Percentiles rank a stretch among this genome's conserved stretches.
Evolutionary conservation across 1,140 invertebrate species (phyloP).

Genomic region (Macrostomum lignano): DNA sequence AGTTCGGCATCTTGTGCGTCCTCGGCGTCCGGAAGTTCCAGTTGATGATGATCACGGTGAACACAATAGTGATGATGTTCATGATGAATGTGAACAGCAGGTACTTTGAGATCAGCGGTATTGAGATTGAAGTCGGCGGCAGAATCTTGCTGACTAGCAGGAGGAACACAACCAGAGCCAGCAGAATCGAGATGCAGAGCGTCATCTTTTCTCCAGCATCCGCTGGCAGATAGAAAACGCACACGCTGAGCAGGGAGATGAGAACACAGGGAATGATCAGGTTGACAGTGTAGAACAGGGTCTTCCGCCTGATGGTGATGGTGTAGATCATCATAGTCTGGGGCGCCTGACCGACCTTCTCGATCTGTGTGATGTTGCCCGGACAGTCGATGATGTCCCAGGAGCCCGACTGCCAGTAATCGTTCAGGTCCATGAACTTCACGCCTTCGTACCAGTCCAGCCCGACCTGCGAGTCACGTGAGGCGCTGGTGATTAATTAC

Average conservation of each 20-base stretch:
- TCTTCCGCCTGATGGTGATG: constrained; percentile 79
- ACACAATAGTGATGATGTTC: constrained; percentile 93
- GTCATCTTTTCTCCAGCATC: constrained; percentile 46
- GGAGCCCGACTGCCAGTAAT: constrained; percentile 89
- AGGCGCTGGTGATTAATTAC: too few species aligned
- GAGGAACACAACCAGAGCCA: constrained; percentile 94
- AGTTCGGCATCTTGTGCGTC: constrained; percentile 33
- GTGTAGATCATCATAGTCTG: constrained; percentile 11
- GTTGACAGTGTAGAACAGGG: constrained; percentile 94
- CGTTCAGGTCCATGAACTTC: constrained; percentile 69
- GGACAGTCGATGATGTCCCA: constrained; percentile 97
- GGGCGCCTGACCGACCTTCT: constrained; percentile 5
- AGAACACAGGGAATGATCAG: constrained; percentile 88
- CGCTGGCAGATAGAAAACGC: constrained; percentile 85
- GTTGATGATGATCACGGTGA: constrained; percentile 95
- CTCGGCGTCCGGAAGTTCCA: constrained; percentile 85
- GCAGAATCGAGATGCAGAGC: constrained; percentile 82
- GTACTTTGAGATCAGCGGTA: constrained; percentile 61
- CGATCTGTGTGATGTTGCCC: constrained; percentile 11
- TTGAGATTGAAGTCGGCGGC: constrained; percentile 47
- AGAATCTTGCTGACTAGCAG: constrained; percentile 91
- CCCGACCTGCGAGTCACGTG: constrained; percentile 59
- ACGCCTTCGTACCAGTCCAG: constrained; percentile 72
- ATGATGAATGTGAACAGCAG: constrained; percentile 95
- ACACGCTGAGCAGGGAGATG: constrained; percentile 85